phyloP scores from a whole-genome alignment of 2,113 vertebrate species.

The Caranx melampygus region DNA sequence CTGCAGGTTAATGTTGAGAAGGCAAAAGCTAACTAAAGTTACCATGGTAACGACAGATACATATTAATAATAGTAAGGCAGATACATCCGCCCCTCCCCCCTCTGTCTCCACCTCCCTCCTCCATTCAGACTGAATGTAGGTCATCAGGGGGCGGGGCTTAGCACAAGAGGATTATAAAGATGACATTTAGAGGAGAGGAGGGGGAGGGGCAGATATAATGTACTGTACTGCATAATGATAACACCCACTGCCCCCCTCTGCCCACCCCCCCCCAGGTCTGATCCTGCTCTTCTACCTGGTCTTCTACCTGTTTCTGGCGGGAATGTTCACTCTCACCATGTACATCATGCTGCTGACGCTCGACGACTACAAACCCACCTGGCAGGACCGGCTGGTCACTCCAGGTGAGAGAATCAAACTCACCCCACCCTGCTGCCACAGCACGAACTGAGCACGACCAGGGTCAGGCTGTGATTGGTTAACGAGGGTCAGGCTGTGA shows the following conservation, averaged over 20 bases:
- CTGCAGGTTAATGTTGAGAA: too few relatives aligned
- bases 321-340: constrained; percentile 79
- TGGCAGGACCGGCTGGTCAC: constrained; percentile 78
- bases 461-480: too few relatives aligned
- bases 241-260: background rate
- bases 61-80: background rate
- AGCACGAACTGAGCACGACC: too few relatives aligned
- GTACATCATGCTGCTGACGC: constrained; percentile 79
- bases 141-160: constrained; percentile 55
- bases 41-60: background rate
- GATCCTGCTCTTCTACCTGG: constrained; percentile 77
- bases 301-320: constrained; percentile 77
- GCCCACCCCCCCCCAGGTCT: constrained; percentile 58
- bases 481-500: too few relatives aligned
- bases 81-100: background rate
- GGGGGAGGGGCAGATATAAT: background rate
- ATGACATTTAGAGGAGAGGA: constrained; percentile 22
- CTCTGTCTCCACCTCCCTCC: background rate
- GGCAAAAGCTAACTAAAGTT: background rate
- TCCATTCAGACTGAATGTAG: constrained; percentile 57
- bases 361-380: constrained; percentile 78
- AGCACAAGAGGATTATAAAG: constrained; percentile 67
- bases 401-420: constrained; percentile 59
- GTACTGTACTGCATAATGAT: background rate
- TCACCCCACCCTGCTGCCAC: background rate